These are phyloP conservation scores for Oconnorella tubifera DNA, from an alignment of 2,888 invertebrate genomes.

Conservation along the genomic window DNA sequence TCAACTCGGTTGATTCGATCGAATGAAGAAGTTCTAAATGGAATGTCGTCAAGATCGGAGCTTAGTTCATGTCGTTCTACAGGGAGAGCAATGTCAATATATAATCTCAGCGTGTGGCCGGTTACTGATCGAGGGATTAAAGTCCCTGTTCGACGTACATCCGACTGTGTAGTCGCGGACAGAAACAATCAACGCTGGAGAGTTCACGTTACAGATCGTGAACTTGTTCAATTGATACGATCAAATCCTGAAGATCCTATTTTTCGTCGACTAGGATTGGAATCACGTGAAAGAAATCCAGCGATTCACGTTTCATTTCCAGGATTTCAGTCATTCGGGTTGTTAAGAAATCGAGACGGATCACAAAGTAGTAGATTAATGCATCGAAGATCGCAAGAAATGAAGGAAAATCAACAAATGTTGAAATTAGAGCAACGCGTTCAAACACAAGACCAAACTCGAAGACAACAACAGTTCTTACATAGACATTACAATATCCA, in stretches of 20 bases:
- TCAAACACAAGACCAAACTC: background rate
- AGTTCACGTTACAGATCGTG: background rate
- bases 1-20: too few relatives aligned
- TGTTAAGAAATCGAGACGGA: too few relatives aligned
- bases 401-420: background rate
- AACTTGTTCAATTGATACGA: background rate
- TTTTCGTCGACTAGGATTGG: background rate
- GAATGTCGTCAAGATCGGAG: too few relatives aligned
- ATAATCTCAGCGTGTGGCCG: constrained; percentile 7
- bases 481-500: background rate
- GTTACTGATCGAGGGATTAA: background rate
- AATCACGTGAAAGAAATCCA: constrained; percentile 18
- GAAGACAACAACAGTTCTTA: background rate
- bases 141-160: background rate
- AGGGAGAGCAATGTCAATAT: background rate
- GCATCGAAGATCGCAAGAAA: background rate
- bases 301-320: too few relatives aligned
- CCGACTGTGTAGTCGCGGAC: background rate
- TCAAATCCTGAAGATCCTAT: constrained; percentile 2
- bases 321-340: background rate
- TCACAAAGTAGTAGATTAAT: background rate
- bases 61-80: background rate
- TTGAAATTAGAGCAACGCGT: background rate
- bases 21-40: too few relatives aligned
- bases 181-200: background rate